Evolutionary conservation across 2,113 vertebrate species (phyloP).

Genomic region (Macquaria australasica): DNA sequence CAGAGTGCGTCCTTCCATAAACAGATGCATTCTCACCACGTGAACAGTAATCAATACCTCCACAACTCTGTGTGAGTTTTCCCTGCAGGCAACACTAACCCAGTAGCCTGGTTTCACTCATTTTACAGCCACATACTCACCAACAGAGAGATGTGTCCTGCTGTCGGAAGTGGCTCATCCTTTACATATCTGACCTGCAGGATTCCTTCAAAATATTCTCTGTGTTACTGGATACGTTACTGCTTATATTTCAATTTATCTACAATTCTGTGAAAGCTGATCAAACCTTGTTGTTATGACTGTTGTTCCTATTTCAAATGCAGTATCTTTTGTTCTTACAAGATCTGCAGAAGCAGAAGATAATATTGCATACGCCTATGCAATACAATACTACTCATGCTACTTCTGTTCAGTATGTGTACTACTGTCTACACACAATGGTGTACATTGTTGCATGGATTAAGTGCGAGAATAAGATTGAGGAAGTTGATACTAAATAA

Average conservation of each 20-base stretch:
- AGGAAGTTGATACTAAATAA: background rate
- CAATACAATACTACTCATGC: background rate
- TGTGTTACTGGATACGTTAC: background rate
- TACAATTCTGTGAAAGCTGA: background rate
- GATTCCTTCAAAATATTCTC: background rate
- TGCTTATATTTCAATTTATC: background rate
- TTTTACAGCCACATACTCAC: constrained; percentile 7
- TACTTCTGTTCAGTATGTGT: background rate
- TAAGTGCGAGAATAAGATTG: background rate
- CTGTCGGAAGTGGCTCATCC: background rate
- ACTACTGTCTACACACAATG: background rate
- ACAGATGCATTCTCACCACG: constrained; percentile 12
- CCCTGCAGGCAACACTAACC: constrained; percentile 59
- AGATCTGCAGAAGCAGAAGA: background rate
- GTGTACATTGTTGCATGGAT: background rate
- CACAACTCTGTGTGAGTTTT: constrained; percentile 10
- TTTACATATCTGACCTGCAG: constrained; percentile 2
- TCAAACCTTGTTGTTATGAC: background rate
- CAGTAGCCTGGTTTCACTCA: constrained; percentile 60
- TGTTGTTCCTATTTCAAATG: background rate
- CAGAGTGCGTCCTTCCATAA: background rate
- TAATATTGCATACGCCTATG: background rate
- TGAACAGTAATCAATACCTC: constrained; percentile 55
- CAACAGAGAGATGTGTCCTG: background rate
- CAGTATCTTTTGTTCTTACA: background rate